Conservation (phyloP, 2,113 vertebrate species). For the Struthio camelus region DNA sequence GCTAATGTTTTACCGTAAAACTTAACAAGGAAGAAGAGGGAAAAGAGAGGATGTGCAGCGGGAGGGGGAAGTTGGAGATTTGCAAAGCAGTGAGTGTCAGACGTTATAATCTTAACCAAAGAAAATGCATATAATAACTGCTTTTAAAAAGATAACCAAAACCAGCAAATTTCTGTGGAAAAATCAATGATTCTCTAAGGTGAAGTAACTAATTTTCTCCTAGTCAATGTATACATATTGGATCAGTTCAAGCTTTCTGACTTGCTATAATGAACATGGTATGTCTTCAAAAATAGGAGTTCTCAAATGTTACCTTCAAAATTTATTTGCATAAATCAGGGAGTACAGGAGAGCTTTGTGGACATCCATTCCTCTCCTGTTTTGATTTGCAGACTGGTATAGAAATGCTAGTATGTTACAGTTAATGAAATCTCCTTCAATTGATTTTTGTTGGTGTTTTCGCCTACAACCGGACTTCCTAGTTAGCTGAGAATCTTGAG, state of each 20-base stretch:
- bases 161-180: not conserved
- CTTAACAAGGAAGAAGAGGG: not conserved
- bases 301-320: not conserved
- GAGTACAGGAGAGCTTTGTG: not conserved
- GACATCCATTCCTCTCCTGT: not conserved
- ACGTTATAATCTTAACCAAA: not conserved
- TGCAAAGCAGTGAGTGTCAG: not conserved
- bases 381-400: not conserved
- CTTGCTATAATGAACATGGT: not conserved
- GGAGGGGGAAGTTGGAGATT: not conserved
- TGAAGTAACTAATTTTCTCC: not conserved
- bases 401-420: not conserved
- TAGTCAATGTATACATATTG: not conserved
- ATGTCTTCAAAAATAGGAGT: not conserved
- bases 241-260: not conserved
- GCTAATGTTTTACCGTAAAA: not conserved
- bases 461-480: not conserved
- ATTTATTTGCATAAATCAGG: not conserved
- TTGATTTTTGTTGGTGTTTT: slow-evolving; percentile 24
- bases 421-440: not conserved
- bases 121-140: not conserved
- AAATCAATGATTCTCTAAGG: not conserved
- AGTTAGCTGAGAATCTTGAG: not conserved
- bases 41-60: not conserved
- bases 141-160: not conserved